Evolutionary conservation across 2,113 vertebrate genomes (phyloP), one percentile per base, ranked within the genome.

Genomic region (Nothocercus julius): DNA sequence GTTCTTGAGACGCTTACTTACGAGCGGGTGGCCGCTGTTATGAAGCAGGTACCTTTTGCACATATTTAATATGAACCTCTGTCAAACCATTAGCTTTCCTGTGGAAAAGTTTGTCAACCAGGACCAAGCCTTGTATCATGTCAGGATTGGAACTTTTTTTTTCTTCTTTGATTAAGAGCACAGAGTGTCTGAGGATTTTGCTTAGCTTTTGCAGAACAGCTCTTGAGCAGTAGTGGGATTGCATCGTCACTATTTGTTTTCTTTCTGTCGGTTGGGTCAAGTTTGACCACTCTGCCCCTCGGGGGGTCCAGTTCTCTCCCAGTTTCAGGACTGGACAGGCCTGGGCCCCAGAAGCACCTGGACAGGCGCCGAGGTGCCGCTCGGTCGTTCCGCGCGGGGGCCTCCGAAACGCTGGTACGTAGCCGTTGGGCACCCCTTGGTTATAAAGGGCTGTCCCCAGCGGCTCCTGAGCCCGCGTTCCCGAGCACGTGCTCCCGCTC

Each of bases 391-490:
- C 18, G 4, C 20, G 22, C 75, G 80, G 45, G 51, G 87, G 40
- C 44, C 44, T 59, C 74, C 75, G 61, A 69, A 84, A 87, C 0
- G 2, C 51, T 45, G 25, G 30, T 63, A 17, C 19, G 3, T 80
- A 66, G 24, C 4, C 0, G 17, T 93, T 92, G 28, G 32, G 56
- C 10, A 16, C 1, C 1, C 82, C 62, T 87, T 94, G 94, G 95
- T 97, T 94, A 85, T 90, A 89, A 93, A 94, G 82, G 54, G 76
- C 64, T 61, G 34, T 49, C 36, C 96, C n/a, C n/a, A n/a, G 36
- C 36, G 36, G 36, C 88, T 92, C 83, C 84, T 92, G 66, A 91
- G 42, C 73, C 28, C 24, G 67, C 1, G 0, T 89, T 92, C 97
- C 73, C 76, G 80, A 92, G 61, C 47, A 85, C 74, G 21, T 66